Conservation (phyloP, 2,888 invertebrate species). For the Drosophila pseudotalamancana region DNA sequence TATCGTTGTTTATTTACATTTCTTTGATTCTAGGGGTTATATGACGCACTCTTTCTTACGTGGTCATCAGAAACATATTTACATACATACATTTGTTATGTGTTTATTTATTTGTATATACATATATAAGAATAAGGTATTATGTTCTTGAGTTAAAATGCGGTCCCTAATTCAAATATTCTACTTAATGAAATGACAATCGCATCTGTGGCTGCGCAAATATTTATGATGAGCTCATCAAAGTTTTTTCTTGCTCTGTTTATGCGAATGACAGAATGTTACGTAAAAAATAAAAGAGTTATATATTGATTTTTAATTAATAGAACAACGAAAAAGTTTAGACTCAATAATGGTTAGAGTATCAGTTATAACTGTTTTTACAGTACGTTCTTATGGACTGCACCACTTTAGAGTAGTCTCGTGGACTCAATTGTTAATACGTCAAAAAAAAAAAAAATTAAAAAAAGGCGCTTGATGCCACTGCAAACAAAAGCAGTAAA, state of each 20-base stretch:
- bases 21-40: conserved; percentile 20
- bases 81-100: conserved; percentile 28
- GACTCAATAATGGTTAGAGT: no score
- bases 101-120: conserved; percentile 7
- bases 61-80: conserved; percentile 45
- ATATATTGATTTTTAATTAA: no score
- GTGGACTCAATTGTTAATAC: conserved; percentile 17
- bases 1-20: conserved; percentile 30
- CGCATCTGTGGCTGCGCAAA: conserved; percentile 1
- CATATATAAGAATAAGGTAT: not conserved
- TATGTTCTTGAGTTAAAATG: not conserved
- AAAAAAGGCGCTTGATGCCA: not conserved
- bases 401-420: not conserved
- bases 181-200: conserved; percentile 17
- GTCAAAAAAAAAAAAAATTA: conserved; percentile 13
- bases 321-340: no score
- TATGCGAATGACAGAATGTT: no score
- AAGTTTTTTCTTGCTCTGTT: conserved; percentile 8
- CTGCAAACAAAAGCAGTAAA: conserved; percentile 27
- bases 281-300: no score
- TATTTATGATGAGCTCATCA: conserved; percentile 1
- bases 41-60: conserved; percentile 50
- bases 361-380: not conserved
- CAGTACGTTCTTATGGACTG: not conserved
- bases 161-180: conserved; percentile 14